Percentiles rank a stretch among this genome's conserved stretches.
These are phyloP conservation scores for Climacteris rufus DNA, from an alignment of 2,113 vertebrate genomes.

Conservation along the genomic window DNA sequence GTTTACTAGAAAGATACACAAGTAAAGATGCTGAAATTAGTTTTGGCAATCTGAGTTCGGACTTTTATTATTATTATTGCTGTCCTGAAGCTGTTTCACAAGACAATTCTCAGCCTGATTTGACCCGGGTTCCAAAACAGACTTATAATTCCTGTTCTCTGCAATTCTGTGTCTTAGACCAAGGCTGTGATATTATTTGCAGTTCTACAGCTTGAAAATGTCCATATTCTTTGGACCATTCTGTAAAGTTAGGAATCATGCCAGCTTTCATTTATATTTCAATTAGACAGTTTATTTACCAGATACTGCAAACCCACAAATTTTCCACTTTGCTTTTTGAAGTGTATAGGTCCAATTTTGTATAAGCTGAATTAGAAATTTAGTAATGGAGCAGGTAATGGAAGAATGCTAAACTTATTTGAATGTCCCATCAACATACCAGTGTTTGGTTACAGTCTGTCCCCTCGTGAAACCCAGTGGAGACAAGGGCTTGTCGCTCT, in stretches of 20 bases:
- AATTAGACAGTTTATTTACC: not conserved
- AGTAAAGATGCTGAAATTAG: not conserved
- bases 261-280: not conserved
- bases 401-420: not conserved
- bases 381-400: not conserved
- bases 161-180: not conserved
- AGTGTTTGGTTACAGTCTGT: not conserved
- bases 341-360: not conserved
- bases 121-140: not conserved
- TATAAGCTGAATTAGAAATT: not conserved
- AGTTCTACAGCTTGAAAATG: not conserved
- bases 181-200: not conserved
- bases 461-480: not conserved
- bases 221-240: not conserved
- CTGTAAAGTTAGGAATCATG: not conserved
- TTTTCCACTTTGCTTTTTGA: not conserved
- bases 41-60: not conserved
- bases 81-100: not conserved
- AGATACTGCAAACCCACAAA: not conserved
- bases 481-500: not conserved
- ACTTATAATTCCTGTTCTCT: not conserved
- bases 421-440: fast-evolving
- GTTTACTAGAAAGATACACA: not conserved
- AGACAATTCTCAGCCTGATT: not conserved
- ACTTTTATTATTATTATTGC: not conserved